phyloP scores from a whole-genome alignment of 2,113 vertebrate species.

The Oryzias celebensis region DNA sequence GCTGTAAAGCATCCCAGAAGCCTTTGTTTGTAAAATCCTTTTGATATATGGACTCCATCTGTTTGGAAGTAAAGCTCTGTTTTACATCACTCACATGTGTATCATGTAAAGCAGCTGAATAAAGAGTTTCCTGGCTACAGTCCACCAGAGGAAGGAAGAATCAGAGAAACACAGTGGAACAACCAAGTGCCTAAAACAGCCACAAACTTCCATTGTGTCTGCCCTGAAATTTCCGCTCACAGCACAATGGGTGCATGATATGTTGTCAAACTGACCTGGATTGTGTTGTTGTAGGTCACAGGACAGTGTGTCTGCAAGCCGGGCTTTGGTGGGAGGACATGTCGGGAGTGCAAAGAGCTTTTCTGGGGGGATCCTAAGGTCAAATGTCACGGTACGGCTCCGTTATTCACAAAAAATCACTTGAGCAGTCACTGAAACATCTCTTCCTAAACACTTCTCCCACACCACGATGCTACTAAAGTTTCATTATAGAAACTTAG shows the following conservation, averaged over 20 bases:
- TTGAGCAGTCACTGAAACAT: not conserved
- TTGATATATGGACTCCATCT: slow-evolving; percentile 48
- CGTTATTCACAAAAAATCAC: not conserved
- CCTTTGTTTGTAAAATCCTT: slow-evolving; percentile 15
- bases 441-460: too few species aligned
- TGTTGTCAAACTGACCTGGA: not conserved
- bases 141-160: slow-evolving; percentile 70
- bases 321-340: slow-evolving; percentile 90
- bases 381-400: slow-evolving; percentile 85
- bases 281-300: slow-evolving; percentile 76
- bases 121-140: slow-evolving; percentile 56
- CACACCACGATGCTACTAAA: too few species aligned
- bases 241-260: not conserved
- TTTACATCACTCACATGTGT: slow-evolving; percentile 5
- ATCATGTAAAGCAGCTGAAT: not conserved
- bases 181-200: slow-evolving; percentile 12
- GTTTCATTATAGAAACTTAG: too few species aligned
- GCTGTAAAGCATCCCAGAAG: slow-evolving; percentile 17
- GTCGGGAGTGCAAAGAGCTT: slow-evolving; percentile 89
- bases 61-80: slow-evolving; percentile 16
- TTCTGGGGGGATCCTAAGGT: slow-evolving; percentile 92
- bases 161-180: slow-evolving; percentile 44
- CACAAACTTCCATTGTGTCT: slow-evolving; percentile 40
- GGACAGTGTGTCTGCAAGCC: slow-evolving; percentile 92
- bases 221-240: not conserved